Base-by-base conservation (phyloP, 2,113 vertebrate genomes). In the Eubucco bourcierii region DNA sequence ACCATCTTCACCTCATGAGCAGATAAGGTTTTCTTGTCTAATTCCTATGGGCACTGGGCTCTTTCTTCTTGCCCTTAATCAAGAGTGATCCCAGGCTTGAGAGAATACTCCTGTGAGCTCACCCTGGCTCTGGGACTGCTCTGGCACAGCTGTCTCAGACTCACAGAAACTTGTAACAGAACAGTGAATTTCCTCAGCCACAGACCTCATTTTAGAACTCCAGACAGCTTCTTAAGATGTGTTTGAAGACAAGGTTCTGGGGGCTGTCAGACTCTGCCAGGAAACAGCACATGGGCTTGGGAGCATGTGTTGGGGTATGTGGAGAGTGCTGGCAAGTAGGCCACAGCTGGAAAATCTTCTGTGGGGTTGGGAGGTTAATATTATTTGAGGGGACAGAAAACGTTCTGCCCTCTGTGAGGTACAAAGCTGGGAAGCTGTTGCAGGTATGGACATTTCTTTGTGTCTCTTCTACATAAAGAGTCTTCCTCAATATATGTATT, bases 11-110 rank as follows among this genome's bases (percentile, higher is more conserved):
- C n/a, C 31, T 17, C 3, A 1, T 7, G n/a, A 41, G 60, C 47
- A 27, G 73, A 31, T 0, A 1, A n/a, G 31, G 29, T 4, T 27
- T 34, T 10, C 13, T 16, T 44, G 24, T 17, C 7, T 9, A 0
- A 23, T 60, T 52, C 21, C 3, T 14, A 19, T 2, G 7, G 12
- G 19, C 10, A 0, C 11, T 11, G 31, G 41, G 63, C 9, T 52
- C 8, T 28, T 10, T 25, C 9, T 33, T 84, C 21, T 39, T 10
- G 60, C 15, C 1, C 47, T 39, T 47, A 52, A 52, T 12, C 19
- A n/a, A 53, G 44, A 47, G 34, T 7, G 75, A 25, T 59, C 52
- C 28, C 23, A 11, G 52, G 64, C 33, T 17, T 31, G 29, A 28
- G 52, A 61, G 44, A 44, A 41, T 20, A 1, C 28, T 27, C 41